Base-by-base conservation (phyloP, 2,888 invertebrate genomes). In the Drosophila anomelani region DNA sequence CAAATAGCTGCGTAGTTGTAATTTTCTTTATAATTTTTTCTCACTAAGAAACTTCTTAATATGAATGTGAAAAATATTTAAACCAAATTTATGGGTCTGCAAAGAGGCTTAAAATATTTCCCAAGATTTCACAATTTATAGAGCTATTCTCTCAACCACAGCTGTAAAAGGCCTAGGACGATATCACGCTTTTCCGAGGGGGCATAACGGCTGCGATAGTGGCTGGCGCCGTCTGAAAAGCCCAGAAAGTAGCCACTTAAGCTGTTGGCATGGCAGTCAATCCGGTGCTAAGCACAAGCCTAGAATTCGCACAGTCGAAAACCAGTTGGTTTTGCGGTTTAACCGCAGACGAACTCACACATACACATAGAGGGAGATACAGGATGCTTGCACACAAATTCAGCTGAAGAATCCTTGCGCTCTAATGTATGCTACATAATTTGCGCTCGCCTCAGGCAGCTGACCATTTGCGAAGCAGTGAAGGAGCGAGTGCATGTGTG, bases 231-330 rank as follows among this genome's bases (percentile, higher is more conserved):
- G 61, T 59, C 75, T 75, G 70, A 64, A 75, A 60, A 70, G 75
- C 75, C 60, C 46, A 53, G 51, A 75, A 72, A 75, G 57, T 75
- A 87, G 87, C 77, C 84, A 85, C 84, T 85, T 85, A 87, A 85
- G 87, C 84, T 87, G 87, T 82, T 85, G 87, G 87, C 82, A 80
- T 87, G 82, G 82, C 81, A 85, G 87, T 85, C 84, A 85, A 85
- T 85, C 84, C 87, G 85, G 74, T 82, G 79, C 85, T 85, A 80
- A 85, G 82, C 80, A 75, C 60, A 61, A 76, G 63, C 67, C 73
- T 57, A 29, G 56, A 51, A 58, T 38, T 44, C 67, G 68, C 53
- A 59, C 44, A 49, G 64, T 59, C 66, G 55, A 53, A 43, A 67
- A 64, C 68, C 73, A 55, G 49, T 68, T 75, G 75, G 81, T 80